Evolutionary conservation across 2,888 invertebrate species (phyloP).

Genomic region (Xanthia icteritia): DNA sequence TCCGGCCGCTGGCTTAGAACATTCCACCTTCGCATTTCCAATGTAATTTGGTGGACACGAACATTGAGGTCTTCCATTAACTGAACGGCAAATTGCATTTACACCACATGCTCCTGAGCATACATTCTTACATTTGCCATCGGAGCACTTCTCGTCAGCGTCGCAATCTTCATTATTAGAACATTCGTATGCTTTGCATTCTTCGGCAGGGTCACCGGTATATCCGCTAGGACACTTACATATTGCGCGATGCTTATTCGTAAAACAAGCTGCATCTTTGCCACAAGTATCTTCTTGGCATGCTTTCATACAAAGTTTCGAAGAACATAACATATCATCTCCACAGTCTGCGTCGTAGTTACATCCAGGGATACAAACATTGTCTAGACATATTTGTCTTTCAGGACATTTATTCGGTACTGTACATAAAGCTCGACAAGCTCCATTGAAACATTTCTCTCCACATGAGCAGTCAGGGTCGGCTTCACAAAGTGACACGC

Average conservation of each 20-base stretch:
- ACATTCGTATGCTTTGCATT: slow-evolving; percentile 95
- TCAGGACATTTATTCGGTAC: slow-evolving; percentile 92
- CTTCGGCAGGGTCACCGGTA: slow-evolving; percentile 94
- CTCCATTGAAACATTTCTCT: slow-evolving; percentile 93
- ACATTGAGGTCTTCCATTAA: slow-evolving; percentile 94
- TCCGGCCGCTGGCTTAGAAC: slow-evolving; percentile 92
- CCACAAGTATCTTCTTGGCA: slow-evolving; percentile 94
- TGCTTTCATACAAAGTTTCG: slow-evolving; percentile 92
- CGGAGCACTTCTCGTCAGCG: slow-evolving; percentile 93
- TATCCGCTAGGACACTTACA: slow-evolving; percentile 97
- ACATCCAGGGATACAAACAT: slow-evolving; percentile 95
- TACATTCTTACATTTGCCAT: slow-evolving; percentile 94
- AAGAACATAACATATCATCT: slow-evolving; percentile 93
- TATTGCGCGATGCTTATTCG: slow-evolving; percentile 95
- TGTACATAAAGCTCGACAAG: slow-evolving; percentile 94
- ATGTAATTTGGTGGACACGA: slow-evolving; percentile 95
- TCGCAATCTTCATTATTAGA: slow-evolving; percentile 94
- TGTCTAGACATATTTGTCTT: slow-evolving; percentile 94
- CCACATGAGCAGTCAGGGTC: slow-evolving; percentile 95
- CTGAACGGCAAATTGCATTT: slow-evolving; percentile 96
- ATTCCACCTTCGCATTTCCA: slow-evolving; percentile 95
- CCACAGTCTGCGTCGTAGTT: slow-evolving; percentile 94
- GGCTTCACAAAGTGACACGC: slow-evolving; percentile 92
- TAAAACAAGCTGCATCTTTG: slow-evolving; percentile 94
- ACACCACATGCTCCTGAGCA: slow-evolving; percentile 95